These are phyloP conservation scores for Rynchops niger DNA, from an alignment of 2,113 vertebrate genomes.

Conservation along the genomic window DNA sequence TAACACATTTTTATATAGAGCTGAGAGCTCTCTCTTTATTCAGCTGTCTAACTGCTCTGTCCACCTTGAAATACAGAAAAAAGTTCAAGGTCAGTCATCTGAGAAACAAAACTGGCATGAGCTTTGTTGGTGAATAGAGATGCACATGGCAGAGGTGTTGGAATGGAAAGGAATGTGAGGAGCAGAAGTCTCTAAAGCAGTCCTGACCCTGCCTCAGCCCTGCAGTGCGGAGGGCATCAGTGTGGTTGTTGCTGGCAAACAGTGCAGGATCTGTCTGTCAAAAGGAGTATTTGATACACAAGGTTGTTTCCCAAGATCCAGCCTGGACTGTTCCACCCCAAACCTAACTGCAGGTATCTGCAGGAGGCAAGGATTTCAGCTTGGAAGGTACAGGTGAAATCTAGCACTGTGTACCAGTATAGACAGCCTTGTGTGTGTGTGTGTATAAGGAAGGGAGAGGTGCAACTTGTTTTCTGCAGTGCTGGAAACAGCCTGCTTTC, in stretches of 20 bases:
- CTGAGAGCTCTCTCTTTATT: background rate
- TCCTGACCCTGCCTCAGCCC: background rate
- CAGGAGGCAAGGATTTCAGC: background rate
- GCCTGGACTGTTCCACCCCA: background rate
- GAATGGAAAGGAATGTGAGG: background rate
- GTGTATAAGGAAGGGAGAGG: background rate
- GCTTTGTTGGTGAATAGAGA: background rate
- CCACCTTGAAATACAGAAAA: background rate
- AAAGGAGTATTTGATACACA: background rate
- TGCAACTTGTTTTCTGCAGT: background rate
- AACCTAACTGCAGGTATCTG: background rate
- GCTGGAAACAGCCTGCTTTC: background rate
- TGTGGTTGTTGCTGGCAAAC: background rate
- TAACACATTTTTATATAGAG: background rate
- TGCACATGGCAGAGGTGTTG: background rate
- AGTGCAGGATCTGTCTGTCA: background rate
- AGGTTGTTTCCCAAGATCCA: background rate
- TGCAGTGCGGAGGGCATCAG: background rate
- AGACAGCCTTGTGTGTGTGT: background rate
- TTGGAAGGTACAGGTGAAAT: background rate
- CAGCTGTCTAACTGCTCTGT: background rate
- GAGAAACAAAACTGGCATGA: background rate
- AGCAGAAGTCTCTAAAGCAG: background rate
- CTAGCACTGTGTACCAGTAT: rapidly evolving
- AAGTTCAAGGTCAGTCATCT: background rate